These are phyloP conservation scores for Chelidonichthys spinosus DNA, from an alignment of 2,797 vertebrate genomes.

Conservation along the genomic window DNA sequence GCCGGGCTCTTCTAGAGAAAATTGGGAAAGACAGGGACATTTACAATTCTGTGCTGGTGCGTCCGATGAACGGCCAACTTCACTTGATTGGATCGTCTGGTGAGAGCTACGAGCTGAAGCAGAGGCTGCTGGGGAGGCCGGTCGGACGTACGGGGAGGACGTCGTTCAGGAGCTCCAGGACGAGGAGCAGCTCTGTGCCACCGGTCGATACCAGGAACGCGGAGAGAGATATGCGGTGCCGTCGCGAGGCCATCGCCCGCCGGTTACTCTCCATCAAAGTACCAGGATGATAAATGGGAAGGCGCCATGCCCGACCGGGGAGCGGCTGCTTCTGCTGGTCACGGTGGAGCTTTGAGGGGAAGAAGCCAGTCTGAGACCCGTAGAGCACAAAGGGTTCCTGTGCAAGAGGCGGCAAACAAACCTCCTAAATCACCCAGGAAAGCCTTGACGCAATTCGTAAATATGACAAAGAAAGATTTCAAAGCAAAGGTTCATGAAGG, in stretches of 20 bases:
- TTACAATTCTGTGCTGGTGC: conserved; percentile 50
- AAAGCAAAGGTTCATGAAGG: rapidly evolving
- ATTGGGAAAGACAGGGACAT: neutral
- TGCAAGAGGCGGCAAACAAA: neutral
- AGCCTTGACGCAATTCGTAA: rapidly evolving
- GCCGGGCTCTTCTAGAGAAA: rapidly evolving
- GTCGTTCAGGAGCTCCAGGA: neutral
- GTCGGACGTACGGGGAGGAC: conserved; percentile 7
- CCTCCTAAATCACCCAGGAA: neutral
- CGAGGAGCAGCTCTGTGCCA: conserved; percentile 70
- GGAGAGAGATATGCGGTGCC: rapidly evolving
- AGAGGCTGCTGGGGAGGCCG: conserved; percentile 51
- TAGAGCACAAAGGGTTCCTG: rapidly evolving
- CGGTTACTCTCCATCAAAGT: conserved; percentile 20
- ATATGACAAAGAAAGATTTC: rapidly evolving
- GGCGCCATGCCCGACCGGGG: rapidly evolving
- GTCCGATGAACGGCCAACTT: conserved; percentile 8
- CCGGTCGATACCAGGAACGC: neutral
- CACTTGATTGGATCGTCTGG: conserved; percentile 68
- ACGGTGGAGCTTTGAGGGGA: rapidly evolving
- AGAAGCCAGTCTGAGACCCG: conserved; percentile 21
- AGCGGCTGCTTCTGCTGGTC: rapidly evolving
- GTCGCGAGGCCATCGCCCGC: rapidly evolving
- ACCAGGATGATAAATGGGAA: neutral
- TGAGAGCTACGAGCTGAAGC: conserved; percentile 67